Conservation (phyloP, 35 echinoderm and acorn worm genomes). For the Lytechinus pictus region DNA sequence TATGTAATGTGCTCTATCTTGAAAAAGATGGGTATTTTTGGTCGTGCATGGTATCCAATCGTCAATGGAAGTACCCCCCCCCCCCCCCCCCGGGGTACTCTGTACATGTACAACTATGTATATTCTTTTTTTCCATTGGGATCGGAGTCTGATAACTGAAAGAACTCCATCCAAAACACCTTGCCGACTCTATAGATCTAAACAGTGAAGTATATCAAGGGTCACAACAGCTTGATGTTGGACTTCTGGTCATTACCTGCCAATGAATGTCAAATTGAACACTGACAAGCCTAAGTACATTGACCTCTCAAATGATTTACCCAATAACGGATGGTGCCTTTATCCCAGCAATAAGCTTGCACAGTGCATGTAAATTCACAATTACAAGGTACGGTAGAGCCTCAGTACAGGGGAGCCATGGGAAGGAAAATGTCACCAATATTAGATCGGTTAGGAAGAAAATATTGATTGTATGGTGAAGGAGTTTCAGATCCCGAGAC, state of each 20-base stretch:
- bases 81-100: no score
- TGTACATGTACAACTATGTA: background rate
- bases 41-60: no score
- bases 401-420: background rate
- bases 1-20: no score
- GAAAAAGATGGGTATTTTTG: no score
- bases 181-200: background rate
- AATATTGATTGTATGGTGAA: background rate
- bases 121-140: background rate
- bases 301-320: constrained; percentile 10
- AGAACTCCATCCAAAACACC: background rate
- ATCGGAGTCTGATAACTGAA: background rate
- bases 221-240: background rate
- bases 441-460: background rate
- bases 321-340: background rate
- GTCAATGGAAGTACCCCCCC: no score
- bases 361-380: background rate
- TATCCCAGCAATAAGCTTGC: background rate
- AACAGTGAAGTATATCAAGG: background rate
- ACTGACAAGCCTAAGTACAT: background rate
- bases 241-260: background rate
- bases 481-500: background rate
- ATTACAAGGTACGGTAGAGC: background rate
- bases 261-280: background rate
- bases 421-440: background rate